Evolutionary conservation across 2,113 vertebrate genomes (phyloP).

Genomic region (Cochlearius cochlearius): DNA sequence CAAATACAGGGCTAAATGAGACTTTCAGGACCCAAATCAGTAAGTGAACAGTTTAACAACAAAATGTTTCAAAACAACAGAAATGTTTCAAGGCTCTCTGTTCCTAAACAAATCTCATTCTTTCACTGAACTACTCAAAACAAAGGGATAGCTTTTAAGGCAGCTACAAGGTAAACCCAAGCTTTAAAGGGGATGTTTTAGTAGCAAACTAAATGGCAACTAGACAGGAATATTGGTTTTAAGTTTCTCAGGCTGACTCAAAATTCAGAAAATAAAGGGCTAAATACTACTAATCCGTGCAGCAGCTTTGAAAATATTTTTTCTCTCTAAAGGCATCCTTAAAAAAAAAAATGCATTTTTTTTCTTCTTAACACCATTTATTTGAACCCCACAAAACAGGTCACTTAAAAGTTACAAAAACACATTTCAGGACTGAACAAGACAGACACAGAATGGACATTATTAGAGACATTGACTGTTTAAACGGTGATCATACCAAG

Average conservation of each 20-base stretch:
- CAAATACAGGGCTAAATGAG: not conserved
- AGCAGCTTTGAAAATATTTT: not conserved
- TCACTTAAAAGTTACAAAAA: not conserved
- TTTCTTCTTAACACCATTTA: not conserved
- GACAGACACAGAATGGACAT: not conserved
- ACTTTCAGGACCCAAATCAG: not conserved
- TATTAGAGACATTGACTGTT: not conserved
- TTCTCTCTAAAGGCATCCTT: not conserved
- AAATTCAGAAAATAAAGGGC: not conserved
- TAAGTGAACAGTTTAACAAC: not conserved
- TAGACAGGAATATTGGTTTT: not conserved
- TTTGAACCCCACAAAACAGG: not conserved
- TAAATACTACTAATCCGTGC: not conserved
- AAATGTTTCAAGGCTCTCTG: not conserved
- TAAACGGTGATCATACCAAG: not conserved
- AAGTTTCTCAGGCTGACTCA: not conserved
- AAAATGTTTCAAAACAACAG: not conserved
- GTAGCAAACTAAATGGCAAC: not conserved
- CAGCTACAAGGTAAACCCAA: not conserved
- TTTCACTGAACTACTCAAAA: not conserved
- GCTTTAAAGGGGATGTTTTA: not conserved
- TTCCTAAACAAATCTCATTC: not conserved
- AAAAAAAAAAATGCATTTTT: not conserved
- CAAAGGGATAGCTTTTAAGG: not conserved
- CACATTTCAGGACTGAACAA: not conserved